These are phyloP conservation scores for Monopis laevigella DNA, from an alignment of 2,888 invertebrate species.

Conservation along the genomic window DNA sequence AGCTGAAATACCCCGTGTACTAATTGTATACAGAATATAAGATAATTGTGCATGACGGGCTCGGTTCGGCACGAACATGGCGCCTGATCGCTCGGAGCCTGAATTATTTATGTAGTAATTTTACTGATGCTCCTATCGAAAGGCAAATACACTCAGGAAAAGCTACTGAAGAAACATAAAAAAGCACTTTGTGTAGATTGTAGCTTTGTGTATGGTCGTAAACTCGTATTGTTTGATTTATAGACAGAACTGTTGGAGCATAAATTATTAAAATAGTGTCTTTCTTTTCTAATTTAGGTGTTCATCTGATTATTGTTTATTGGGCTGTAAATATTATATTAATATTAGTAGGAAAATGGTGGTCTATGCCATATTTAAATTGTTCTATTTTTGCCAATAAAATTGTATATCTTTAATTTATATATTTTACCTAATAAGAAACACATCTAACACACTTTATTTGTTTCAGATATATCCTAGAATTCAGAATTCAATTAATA, in stretches of 20 bases:
- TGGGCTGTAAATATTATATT: no score
- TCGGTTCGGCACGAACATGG: slow-evolving; percentile 1
- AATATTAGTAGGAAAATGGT: no score
- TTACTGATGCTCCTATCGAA: slow-evolving; percentile 37
- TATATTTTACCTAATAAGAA: no score
- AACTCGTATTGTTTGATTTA: slow-evolving; percentile 3
- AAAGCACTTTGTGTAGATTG: slow-evolving; percentile 26
- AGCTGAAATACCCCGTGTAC: no score
- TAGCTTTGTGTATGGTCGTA: slow-evolving; percentile 9
- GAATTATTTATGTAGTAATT: slow-evolving; percentile 43
- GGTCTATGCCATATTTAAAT: no score
- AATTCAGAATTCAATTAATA: no score
- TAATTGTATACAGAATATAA: no score
- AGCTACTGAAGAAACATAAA: slow-evolving; percentile 33
- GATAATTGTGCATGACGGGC: slow-evolving; percentile 7
- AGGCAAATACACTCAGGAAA: slow-evolving; percentile 30
- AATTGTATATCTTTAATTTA: no score
- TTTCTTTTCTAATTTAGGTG: background rate
- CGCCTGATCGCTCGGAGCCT: slow-evolving; percentile 17
- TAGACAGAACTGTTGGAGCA: background rate
- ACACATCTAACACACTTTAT: no score
- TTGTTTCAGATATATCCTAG: no score
- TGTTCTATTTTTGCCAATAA: no score
- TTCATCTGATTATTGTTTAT: no score
- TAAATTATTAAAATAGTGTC: slow-evolving; percentile 1